These are phyloP conservation scores for Pandemis cinnamomeana DNA, from an alignment of 2,888 invertebrate genomes.

Conservation along the genomic window DNA sequence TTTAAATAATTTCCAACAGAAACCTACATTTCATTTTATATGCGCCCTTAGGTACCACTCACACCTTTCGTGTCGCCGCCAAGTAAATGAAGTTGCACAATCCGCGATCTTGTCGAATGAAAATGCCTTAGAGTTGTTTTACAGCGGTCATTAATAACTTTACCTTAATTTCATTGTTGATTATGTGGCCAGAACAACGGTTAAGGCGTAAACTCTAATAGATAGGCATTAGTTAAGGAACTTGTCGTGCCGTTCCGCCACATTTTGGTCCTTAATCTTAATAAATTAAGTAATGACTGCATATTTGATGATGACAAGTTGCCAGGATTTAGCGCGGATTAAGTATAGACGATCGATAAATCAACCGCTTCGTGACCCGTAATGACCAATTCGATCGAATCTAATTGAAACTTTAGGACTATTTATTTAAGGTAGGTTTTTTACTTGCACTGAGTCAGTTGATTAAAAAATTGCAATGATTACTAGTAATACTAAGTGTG, in stretches of 20 bases:
- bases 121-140: conserved; percentile 33
- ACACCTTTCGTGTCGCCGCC: not conserved
- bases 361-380: conserved; percentile 21
- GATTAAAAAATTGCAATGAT: too few relatives aligned
- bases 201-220: conserved; percentile 36
- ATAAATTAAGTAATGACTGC: conserved; percentile 23
- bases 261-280: conserved; percentile 22
- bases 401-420: not conserved
- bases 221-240: not conserved
- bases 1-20: not conserved
- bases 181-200: conserved; percentile 36
- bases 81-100: conserved; percentile 6
- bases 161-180: conserved; percentile 39
- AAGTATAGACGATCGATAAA: conserved; percentile 13
- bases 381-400: not conserved
- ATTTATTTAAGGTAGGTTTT: not conserved
- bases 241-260: conserved; percentile 17
- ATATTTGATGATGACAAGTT: conserved; percentile 26
- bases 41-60: not conserved
- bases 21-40: not conserved
- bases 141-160: conserved; percentile 39
- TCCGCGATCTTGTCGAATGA: conserved; percentile 4
- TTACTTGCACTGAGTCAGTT: not conserved
- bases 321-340: conserved; percentile 17
- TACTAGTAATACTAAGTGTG: too few relatives aligned